Evolutionary conservation across 2,888 invertebrate species (phyloP).

Genomic region (Odontomyia ornata): DNA sequence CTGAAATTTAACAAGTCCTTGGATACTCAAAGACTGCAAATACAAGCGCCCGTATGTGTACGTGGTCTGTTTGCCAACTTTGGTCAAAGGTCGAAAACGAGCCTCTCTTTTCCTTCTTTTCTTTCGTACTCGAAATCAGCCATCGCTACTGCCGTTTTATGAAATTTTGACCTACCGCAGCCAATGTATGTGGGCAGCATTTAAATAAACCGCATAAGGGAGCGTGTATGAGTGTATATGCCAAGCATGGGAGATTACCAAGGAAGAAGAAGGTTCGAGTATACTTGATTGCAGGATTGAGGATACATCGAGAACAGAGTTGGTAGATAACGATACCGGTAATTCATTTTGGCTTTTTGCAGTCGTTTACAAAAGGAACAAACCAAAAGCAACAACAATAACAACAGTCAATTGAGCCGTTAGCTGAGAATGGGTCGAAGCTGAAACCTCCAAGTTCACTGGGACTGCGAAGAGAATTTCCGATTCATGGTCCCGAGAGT

Average conservation of each 20-base stretch:
- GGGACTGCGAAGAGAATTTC: constrained; percentile 17
- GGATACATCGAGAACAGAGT: neutral
- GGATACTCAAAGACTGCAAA: constrained; percentile 18
- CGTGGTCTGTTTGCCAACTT: constrained; percentile 23
- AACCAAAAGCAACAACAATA: neutral
- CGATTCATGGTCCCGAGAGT: constrained; percentile 14
- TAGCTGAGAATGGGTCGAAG: neutral
- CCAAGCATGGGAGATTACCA: too few relatives aligned
- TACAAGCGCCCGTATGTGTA: constrained; percentile 5
- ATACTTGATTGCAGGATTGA: neutral
- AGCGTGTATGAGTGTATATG: too few relatives aligned
- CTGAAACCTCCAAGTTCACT: neutral
- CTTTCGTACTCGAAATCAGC: too few relatives aligned
- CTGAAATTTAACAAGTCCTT: constrained; percentile 27
- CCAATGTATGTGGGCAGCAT: constrained; percentile 24
- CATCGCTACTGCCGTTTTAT: constrained; percentile 22
- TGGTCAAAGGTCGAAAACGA: constrained; percentile 31
- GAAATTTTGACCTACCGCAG: constrained; percentile 28
- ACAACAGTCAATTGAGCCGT: neutral
- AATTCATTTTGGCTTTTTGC: constrained; percentile 36
- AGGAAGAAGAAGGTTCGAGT: neutral
- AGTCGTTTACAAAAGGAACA: neutral
- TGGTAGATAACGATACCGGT: constrained; percentile 10
- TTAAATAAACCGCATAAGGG: neutral
- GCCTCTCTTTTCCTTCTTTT: constrained; percentile 23